A percentile compares a stretch with the other conserved stretches of the same genome.
These are phyloP conservation scores for Physella acuta DNA, from an alignment of 1,140 invertebrate species.

Conservation along the genomic window DNA sequence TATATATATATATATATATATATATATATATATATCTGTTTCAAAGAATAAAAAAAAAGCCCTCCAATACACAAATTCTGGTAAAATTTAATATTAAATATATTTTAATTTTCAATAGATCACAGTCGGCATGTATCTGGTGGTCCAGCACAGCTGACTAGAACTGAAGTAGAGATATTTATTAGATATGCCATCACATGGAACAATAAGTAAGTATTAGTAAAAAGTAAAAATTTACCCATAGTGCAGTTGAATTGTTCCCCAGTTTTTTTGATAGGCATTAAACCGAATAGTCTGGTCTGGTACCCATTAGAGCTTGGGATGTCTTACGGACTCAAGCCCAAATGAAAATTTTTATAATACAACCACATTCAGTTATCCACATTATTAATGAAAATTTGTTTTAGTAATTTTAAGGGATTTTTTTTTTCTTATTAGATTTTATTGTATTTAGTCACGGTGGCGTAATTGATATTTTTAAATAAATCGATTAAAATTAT, in stretches of 20 bases:
- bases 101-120: slow-evolving; percentile 6
- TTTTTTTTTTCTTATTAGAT: no score
- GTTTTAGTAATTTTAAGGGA: no score
- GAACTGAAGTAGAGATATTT: slow-evolving; percentile 23
- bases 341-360: not conserved
- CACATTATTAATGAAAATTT: no score
- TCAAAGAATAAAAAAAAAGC: no score
- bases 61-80: no score
- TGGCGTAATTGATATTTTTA: no score
- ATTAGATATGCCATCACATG: slow-evolving; percentile 19
- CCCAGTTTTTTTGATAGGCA: not conserved
- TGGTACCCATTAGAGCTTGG: not conserved
- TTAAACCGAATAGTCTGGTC: not conserved
- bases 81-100: no score
- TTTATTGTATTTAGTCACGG: no score
- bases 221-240: not conserved
- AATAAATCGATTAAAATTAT: no score
- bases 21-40: no score
- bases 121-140: slow-evolving; percentile 24
- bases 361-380: not conserved
- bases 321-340: not conserved
- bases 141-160: slow-evolving; percentile 17
- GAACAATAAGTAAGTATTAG: slow-evolving; percentile 22
- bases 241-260: not conserved
- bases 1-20: no score